These are phyloP conservation scores for Euspilapteryx auroguttella DNA, from an alignment of 2,888 invertebrate species.

Conservation along the genomic window DNA sequence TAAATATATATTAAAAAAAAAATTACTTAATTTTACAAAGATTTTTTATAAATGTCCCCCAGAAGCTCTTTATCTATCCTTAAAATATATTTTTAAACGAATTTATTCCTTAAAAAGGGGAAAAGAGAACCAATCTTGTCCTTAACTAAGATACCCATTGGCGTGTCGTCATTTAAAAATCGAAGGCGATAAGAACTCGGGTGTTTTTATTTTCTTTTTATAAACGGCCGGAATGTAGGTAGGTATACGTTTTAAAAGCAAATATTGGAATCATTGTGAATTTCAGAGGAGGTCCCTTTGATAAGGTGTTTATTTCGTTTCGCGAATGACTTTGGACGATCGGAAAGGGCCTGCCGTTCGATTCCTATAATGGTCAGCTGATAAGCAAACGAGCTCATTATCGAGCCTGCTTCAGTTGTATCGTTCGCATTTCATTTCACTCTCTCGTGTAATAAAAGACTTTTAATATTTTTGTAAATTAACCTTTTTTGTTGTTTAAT, in stretches of 20 bases:
- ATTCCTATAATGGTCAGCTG: conserved; percentile 61
- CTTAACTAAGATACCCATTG: conserved; percentile 50
- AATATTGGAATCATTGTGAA: conserved; percentile 49
- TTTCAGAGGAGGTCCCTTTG: conserved; percentile 36
- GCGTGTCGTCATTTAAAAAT: conserved; percentile 56
- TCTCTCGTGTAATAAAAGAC: conserved; percentile 6
- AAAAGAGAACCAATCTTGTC: conserved; percentile 40
- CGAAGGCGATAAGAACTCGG: conserved; percentile 55
- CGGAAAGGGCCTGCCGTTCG: conserved; percentile 56
- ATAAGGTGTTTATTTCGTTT: conserved; percentile 50
- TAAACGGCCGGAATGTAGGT: conserved; percentile 53
- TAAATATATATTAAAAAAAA: too few relatives aligned
- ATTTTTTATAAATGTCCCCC: too few relatives aligned
- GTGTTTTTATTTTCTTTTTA: conserved; percentile 50
- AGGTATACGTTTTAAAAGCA: too few relatives aligned
- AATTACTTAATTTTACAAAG: too few relatives aligned
- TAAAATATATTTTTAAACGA: too few relatives aligned
- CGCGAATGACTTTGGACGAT: conserved; percentile 26
- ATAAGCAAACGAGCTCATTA: conserved; percentile 59
- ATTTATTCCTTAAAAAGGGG: conserved; percentile 49
- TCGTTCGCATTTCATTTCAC: conserved; percentile 29
- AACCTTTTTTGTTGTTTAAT: too few relatives aligned
- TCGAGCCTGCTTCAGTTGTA: conserved; percentile 41
- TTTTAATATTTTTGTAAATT: conserved; percentile 2
- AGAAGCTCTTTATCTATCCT: too few relatives aligned